Evolutionary conservation across 2,888 invertebrate species (phyloP).

Genomic region (Cheilosia vulpina): DNA sequence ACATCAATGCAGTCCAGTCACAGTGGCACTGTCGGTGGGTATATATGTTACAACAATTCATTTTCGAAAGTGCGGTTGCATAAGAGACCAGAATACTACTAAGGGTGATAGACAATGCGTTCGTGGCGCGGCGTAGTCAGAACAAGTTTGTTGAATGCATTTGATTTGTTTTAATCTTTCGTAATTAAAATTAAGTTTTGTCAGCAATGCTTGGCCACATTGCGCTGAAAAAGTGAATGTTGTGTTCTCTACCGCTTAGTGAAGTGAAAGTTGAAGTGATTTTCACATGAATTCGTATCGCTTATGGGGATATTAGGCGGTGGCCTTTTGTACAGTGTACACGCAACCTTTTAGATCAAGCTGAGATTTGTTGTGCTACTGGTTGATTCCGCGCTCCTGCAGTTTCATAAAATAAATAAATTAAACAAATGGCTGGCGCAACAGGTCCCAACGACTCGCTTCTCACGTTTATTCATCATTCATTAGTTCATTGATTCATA

Average conservation of each 20-base stretch:
- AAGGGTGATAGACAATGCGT: constrained; percentile 31
- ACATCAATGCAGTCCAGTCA: background rate
- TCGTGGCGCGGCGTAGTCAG: constrained; percentile 28
- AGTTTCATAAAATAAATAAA: no score
- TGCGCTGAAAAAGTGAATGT: constrained; percentile 31
- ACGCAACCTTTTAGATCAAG: no score
- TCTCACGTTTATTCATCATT: no score
- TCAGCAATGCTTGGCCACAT: background rate
- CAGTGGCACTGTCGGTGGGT: constrained; percentile 5
- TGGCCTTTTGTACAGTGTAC: no score
- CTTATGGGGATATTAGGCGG: no score
- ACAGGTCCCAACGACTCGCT: no score
- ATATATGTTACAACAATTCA: background rate
- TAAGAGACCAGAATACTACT: constrained; percentile 14
- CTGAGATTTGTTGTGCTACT: no score
- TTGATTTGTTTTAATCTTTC: constrained; percentile 11
- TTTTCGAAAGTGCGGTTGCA: constrained; percentile 28
- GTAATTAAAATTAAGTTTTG: constrained; percentile 32
- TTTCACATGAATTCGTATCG: background rate
- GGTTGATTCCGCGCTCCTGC: no score
- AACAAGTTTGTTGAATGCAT: constrained; percentile 31
- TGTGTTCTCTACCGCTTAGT: background rate
- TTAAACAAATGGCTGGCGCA: no score
- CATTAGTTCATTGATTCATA: no score
- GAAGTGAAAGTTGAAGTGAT: constrained; percentile 13